Conservation (phyloP, 2,797 vertebrate genomes). For the Sebastes umbrosus region DNA sequence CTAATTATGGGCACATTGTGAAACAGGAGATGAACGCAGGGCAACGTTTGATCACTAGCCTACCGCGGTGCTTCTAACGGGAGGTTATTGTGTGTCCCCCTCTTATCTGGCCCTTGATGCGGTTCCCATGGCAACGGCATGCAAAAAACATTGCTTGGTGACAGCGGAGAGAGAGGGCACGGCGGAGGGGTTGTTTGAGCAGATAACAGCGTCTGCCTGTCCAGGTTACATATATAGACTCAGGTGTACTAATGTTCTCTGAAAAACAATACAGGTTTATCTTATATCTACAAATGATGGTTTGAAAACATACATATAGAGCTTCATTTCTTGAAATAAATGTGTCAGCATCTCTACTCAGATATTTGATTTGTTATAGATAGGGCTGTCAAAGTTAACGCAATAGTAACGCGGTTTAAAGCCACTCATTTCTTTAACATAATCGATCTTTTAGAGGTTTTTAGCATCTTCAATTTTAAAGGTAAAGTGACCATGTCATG, state of each 20-base stretch:
- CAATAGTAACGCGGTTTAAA: no score
- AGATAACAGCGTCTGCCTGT: slow-evolving; percentile 1
- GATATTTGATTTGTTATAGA: not conserved
- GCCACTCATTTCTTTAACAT: no score
- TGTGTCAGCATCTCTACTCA: not conserved
- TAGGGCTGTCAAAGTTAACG: no score
- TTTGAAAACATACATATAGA: not conserved
- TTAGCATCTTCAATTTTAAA: no score
- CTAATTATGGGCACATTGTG: slow-evolving; percentile 67
- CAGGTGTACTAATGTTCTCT: not conserved
- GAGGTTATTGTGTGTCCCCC: slow-evolving; percentile 71
- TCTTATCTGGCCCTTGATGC: slow-evolving; percentile 82
- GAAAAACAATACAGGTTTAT: not conserved
- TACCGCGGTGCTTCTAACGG: slow-evolving; percentile 65
- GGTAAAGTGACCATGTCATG: no score
- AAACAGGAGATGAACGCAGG: slow-evolving; percentile 47
- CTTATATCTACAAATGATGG: not conserved
- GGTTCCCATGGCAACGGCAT: slow-evolving; percentile 74
- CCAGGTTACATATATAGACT: not conserved
- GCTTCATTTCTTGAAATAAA: not conserved
- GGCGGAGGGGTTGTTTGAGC: slow-evolving; percentile 6
- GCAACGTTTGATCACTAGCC: slow-evolving; percentile 73
- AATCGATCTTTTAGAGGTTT: no score
- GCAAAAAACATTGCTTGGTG: slow-evolving; percentile 41
- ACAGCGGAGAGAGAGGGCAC: not conserved